These are phyloP conservation scores for Prionailurus viverrinus DNA, from an alignment of 2,113 vertebrate genomes.

Conservation along the genomic window DNA sequence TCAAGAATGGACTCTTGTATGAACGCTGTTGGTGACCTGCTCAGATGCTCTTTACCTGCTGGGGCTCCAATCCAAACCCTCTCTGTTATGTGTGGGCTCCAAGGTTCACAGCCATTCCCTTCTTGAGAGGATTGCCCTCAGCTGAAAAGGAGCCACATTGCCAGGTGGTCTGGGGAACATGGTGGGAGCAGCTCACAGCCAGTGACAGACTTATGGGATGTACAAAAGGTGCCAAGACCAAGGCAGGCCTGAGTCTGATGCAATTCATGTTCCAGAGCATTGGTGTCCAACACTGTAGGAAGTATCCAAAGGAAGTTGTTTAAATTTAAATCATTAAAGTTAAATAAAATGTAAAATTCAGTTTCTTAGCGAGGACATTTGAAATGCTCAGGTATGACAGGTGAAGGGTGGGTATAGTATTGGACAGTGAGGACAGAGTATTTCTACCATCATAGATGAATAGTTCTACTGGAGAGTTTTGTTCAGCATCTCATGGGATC, in stretches of 20 bases:
- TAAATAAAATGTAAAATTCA: neutral
- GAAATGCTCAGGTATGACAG: neutral
- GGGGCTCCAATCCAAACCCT: fast-evolving
- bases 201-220: neutral
- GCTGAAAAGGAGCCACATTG: neutral
- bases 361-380: neutral
- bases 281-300: neutral
- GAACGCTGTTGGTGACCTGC: neutral
- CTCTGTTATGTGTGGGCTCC: neutral
- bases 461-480: neutral
- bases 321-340: neutral
- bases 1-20: neutral
- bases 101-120: neutral
- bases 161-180: neutral
- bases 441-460: neutral
- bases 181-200: too few relatives aligned
- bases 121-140: neutral
- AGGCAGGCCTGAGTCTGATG: neutral
- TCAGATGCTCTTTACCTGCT: neutral
- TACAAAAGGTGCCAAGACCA: neutral
- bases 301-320: neutral
- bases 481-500: too few relatives aligned
- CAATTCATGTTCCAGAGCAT: too few relatives aligned
- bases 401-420: neutral
- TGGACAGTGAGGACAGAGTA: neutral